Base-by-base conservation (phyloP, 2,113 vertebrate species). In the Hippoglossus stenolepis region DNA sequence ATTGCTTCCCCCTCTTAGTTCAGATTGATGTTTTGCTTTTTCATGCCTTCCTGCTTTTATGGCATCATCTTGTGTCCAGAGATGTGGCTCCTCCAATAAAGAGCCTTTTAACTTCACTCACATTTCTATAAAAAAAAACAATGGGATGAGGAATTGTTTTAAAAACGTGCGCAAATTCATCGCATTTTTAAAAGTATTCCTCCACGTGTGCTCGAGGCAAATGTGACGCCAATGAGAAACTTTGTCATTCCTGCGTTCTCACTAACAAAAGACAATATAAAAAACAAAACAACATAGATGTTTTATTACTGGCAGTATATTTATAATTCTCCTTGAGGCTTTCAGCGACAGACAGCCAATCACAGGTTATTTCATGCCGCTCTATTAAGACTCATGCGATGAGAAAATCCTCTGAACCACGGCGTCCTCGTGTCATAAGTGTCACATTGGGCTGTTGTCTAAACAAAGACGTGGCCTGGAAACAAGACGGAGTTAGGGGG, bases 31-130 rank as follows among this genome's bases (percentile, higher is more conserved):
- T 88, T 92, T 93, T 93, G 93, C 87, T 93, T 93, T 92, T 91
- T 89, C 69, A 77, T 91, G 87, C 87, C 90, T 90, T 89, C 89
- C 85, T 85, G 91, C 87, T 91, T 95, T 95, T 95, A 95, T 91
- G 84, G 90, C 90, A 92, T 94, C 94, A 93, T 94, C 93, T 94
- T 95, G 94, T 92, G 93, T 94, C 94, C 93, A 93, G 94, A 94
- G 92, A 94, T 89, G 91, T 85, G 92, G 87, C 93, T 91, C 85
- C 85, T 85, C 92, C 91, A 93, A 91, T 94, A 94, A 94, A 94
- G 90, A 91, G 85, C 92, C 92, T 93, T 94, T 93, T 94, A 95
- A 93, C 93, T 94, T 94, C 86, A 85, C 87, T 86, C 82, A 86
- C 87, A 89, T 91, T 94, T 93, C 91, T 88, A 94, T 93, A 87